phyloP scores from a whole-genome alignment of 2,888 invertebrate species.

The Melieria omissa region DNA sequence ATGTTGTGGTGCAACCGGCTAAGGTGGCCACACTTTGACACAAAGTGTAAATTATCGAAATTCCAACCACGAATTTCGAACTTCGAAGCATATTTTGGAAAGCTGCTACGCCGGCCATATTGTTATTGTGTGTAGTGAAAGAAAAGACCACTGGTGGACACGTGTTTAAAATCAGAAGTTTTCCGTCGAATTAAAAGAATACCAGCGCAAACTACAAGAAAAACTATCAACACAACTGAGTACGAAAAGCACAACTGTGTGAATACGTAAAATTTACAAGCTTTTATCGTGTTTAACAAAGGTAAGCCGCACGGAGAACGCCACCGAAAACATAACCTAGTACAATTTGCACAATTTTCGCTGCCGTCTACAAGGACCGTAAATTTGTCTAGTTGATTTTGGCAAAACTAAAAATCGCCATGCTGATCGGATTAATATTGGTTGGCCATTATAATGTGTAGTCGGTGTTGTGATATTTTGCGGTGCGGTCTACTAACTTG shows the following conservation, averaged over 20 bases:
- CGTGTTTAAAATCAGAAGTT: conserved; percentile 59
- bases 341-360: conserved; percentile 4
- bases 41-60: too few species aligned
- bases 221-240: conserved; percentile 34
- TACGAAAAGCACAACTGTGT: too few species aligned
- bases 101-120: conserved; percentile 51
- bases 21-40: too few species aligned
- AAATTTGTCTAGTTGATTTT: conserved; percentile 24
- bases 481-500: conserved; percentile 35
- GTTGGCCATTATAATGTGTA: too few species aligned
- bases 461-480: too few species aligned
- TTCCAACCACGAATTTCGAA: background rate
- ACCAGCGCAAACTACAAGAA: conserved; percentile 43
- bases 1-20: too few species aligned
- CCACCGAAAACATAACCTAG: conserved; percentile 48
- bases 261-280: background rate
- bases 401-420: background rate
- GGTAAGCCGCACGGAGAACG: conserved; percentile 42
- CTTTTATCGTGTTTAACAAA: conserved; percentile 46
- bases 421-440: too few species aligned
- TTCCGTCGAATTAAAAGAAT: conserved; percentile 45
- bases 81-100: conserved; percentile 7
- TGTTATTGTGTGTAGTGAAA: conserved; percentile 53
- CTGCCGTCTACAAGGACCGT: background rate
- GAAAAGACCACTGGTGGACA: conserved; percentile 54